phyloP scores from a whole-genome alignment of 2,888 invertebrate species.

The Stenoptilia bipunctidactyla region DNA sequence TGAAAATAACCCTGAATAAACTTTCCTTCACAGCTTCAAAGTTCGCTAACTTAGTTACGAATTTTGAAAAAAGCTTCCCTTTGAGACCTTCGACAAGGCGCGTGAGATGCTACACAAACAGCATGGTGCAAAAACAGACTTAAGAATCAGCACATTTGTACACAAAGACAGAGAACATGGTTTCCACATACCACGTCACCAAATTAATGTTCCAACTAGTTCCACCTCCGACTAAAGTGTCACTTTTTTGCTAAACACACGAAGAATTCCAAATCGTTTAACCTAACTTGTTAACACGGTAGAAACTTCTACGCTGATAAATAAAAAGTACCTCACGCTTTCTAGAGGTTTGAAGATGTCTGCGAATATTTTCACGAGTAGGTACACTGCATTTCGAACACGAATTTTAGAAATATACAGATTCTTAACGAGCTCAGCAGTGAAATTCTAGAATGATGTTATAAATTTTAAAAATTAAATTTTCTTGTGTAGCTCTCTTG shows the following conservation, averaged over 20 bases:
- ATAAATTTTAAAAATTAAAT: slow-evolving; percentile 16
- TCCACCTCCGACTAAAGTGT: slow-evolving; percentile 12
- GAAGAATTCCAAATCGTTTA: slow-evolving; percentile 28
- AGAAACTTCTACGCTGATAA: slow-evolving; percentile 24
- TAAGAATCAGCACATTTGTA: neutral
- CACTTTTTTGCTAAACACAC: slow-evolving; percentile 23
- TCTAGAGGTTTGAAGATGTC: slow-evolving; percentile 38
- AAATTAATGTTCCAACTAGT: slow-evolving; percentile 9
- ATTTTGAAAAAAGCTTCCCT: too few species aligned
- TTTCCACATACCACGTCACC: neutral
- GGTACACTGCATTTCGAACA: slow-evolving; percentile 26
- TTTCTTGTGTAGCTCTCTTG: too few species aligned
- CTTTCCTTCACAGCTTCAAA: too few species aligned
- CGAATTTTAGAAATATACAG: slow-evolving; percentile 26
- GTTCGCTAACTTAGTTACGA: too few species aligned
- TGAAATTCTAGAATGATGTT: slow-evolving; percentile 25
- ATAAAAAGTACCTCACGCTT: slow-evolving; percentile 35
- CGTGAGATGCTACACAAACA: too few species aligned
- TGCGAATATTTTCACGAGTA: slow-evolving; percentile 34
- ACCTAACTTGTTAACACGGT: slow-evolving; percentile 40
- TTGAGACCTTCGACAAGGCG: too few species aligned
- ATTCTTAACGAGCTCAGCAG: slow-evolving; percentile 33
- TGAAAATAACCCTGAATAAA: too few species aligned
- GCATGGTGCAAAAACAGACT: too few species aligned
- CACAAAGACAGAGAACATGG: neutral